Evolutionary conservation across 2,888 invertebrate genomes (phyloP).

Genomic region (Tenthredo amoena): DNA sequence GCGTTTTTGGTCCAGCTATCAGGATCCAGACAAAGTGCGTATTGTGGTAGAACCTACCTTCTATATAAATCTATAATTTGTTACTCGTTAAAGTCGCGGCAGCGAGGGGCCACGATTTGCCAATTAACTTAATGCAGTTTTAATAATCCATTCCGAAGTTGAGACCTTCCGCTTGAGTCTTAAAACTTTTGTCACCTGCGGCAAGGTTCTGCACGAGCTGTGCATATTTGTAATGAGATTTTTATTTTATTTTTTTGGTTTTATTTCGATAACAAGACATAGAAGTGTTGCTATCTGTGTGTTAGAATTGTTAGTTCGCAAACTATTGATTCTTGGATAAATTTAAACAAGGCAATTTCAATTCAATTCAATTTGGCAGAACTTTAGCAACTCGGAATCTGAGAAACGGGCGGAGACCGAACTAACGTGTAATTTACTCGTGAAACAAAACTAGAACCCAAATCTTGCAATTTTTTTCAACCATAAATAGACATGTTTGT

Average conservation of each 20-base stretch:
- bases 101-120: conserved; percentile 29
- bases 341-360: neutral
- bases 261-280: neutral
- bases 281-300: neutral
- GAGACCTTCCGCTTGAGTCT: conserved; percentile 17
- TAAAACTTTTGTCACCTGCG: conserved; percentile 41
- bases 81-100: conserved; percentile 49
- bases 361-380: conserved; percentile 29
- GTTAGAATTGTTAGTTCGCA: neutral
- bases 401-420: neutral
- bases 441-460: neutral
- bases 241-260: neutral
- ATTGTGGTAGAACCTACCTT: conserved; percentile 27
- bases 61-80: conserved; percentile 48
- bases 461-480: neutral
- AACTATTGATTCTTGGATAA: neutral
- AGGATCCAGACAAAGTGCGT: neutral
- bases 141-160: conserved; percentile 38
- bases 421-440: conserved; percentile 26
- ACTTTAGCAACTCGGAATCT: conserved; percentile 36
- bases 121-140: conserved; percentile 50
- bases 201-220: neutral
- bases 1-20: conserved; percentile 22
- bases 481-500: neutral
- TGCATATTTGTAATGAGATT: neutral